These are phyloP conservation scores for Sceloporus undulatus DNA, from an alignment of 2,113 vertebrate genomes.

Conservation along the genomic window DNA sequence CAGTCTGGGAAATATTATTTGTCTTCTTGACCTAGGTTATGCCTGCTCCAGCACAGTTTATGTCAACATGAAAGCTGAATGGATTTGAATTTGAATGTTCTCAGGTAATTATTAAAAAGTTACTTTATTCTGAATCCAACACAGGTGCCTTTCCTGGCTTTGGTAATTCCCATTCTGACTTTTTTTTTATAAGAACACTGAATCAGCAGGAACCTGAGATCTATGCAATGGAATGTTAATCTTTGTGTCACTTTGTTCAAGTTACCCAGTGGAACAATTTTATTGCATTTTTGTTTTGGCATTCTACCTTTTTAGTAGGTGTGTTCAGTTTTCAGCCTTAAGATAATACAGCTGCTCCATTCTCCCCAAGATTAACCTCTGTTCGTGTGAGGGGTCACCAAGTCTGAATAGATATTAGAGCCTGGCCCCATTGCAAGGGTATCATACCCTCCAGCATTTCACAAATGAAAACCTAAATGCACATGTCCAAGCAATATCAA, in stretches of 20 bases:
- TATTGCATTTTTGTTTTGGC: background rate
- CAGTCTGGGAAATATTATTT: background rate
- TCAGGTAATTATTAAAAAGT: constrained; percentile 15
- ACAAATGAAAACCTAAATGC: too few relatives aligned
- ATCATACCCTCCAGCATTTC: too few relatives aligned
- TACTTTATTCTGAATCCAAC: constrained; percentile 27
- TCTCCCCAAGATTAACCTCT: background rate
- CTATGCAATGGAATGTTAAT: background rate
- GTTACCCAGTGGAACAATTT: background rate
- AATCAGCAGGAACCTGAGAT: background rate
- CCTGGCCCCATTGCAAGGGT: too few relatives aligned
- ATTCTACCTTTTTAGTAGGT: background rate
- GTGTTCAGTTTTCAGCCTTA: background rate
- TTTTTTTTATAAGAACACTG: background rate
- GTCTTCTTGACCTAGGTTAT: constrained; percentile 42
- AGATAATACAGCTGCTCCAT: background rate
- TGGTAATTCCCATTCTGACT: background rate
- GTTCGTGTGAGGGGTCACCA: background rate
- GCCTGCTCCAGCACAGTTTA: background rate
- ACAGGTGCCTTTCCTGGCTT: background rate
- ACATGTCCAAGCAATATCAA: too few relatives aligned
- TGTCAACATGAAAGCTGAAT: constrained; percentile 37
- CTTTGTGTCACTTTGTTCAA: background rate
- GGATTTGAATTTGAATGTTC: constrained; percentile 4
- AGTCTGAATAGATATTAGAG: background rate